A percentile compares a stretch with the other conserved stretches of the same genome.
phyloP scores from a whole-genome alignment of 2,888 invertebrate genomes.

The Hofmannophila pseudospretella region DNA sequence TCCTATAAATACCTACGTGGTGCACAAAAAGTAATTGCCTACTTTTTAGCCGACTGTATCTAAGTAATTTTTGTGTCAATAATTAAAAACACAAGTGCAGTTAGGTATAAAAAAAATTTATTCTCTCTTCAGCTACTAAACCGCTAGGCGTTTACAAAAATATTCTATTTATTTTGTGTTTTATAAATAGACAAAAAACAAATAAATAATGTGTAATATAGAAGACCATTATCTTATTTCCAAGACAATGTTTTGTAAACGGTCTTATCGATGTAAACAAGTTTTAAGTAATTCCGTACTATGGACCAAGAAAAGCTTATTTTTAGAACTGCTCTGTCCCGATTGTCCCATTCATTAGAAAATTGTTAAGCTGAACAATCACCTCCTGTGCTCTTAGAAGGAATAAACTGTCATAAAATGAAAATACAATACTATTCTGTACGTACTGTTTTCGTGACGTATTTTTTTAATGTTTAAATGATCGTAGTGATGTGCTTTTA shows the following conservation, averaged over 20 bases:
- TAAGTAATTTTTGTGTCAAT: no score
- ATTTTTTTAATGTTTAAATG: no score
- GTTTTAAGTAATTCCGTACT: constrained; percentile 64
- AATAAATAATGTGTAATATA: constrained; percentile 30
- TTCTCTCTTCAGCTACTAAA: no score
- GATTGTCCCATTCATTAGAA: constrained; percentile 54
- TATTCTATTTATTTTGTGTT: background rate
- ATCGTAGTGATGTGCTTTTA: no score
- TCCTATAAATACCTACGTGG: no score
- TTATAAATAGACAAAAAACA: constrained; percentile 3
- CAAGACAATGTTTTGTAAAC: constrained; percentile 60
- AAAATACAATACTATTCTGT: constrained; percentile 32
- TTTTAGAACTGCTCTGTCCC: constrained; percentile 43
- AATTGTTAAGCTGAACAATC: constrained; percentile 39
- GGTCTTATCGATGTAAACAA: constrained; percentile 57
- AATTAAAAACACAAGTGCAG: no score
- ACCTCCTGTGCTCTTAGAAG: constrained; percentile 39
- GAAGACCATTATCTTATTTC: constrained; percentile 37
- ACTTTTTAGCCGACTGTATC: no score
- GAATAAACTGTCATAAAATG: constrained; percentile 32
- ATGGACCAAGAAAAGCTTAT: constrained; percentile 49
- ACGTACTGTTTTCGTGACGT: no score
- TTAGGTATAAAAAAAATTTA: no score
- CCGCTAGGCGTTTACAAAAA: no score
- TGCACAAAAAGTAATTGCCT: no score